Percentiles rank a stretch among this genome's conserved stretches.
phyloP scores from a whole-genome alignment of 2,113 vertebrate genomes.

The Hylia prasina region DNA sequence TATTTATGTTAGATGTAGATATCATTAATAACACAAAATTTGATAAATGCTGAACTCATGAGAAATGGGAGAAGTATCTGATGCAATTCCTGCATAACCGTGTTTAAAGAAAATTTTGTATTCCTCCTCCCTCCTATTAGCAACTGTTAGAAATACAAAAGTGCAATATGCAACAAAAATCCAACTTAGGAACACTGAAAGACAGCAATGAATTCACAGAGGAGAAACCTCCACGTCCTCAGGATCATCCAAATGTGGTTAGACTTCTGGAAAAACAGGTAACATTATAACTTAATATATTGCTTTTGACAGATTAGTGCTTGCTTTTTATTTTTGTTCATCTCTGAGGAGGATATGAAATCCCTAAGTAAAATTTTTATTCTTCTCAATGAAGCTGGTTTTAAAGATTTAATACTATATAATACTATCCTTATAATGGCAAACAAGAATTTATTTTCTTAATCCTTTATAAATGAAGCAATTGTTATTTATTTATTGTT shows the following conservation, averaged over 20 bases:
- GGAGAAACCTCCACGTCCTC: constrained; percentile 45
- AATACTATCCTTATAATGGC: not conserved
- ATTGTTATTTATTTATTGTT: not conserved
- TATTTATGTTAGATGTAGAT: not conserved
- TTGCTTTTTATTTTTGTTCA: not conserved
- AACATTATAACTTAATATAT: not conserved
- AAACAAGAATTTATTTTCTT: not conserved
- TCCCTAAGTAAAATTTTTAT: not conserved
- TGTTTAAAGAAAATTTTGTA: not conserved
- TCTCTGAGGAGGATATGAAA: not conserved
- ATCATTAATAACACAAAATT: not conserved
- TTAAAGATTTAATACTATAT: not conserved
- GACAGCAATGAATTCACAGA: constrained; percentile 69
- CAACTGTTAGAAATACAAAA: constrained; percentile 77
- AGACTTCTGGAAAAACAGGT: constrained; percentile 87
- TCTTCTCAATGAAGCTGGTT: not conserved
- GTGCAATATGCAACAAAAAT: constrained; percentile 69
- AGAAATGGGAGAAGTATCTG: not conserved
- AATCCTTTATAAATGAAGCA: not conserved
- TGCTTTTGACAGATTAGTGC: not conserved
- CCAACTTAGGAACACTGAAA: constrained; percentile 71
- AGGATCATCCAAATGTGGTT: constrained; percentile 75
- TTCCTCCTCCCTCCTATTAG: constrained; percentile 38
- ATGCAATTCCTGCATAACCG: not conserved
- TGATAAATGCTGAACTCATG: not conserved